Evolutionary conservation across 2,888 invertebrate genomes (phyloP).

Genomic region (Idaea aversata): DNA sequence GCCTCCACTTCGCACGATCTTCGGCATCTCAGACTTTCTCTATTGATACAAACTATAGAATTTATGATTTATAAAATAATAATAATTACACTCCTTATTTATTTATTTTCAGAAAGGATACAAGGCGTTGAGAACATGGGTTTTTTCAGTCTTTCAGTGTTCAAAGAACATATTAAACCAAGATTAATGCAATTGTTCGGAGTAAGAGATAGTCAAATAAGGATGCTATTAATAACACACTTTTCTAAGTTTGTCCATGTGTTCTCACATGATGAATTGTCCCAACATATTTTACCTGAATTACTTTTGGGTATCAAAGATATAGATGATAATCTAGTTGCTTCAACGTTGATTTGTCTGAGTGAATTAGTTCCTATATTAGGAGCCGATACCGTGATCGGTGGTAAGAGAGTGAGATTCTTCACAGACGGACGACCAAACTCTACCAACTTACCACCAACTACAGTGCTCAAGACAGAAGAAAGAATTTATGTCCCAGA

Average conservation of each 20-base stretch:
- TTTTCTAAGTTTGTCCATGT: constrained; percentile 88
- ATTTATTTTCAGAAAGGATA: constrained; percentile 56
- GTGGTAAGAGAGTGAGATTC: constrained; percentile 88
- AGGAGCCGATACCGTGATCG: constrained; percentile 92
- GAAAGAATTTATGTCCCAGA: constrained; percentile 39
- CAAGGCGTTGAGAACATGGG: constrained; percentile 72
- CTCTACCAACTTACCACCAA: constrained; percentile 39
- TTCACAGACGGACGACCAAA: constrained; percentile 94
- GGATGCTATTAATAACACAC: constrained; percentile 88
- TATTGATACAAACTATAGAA: not conserved
- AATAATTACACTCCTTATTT: constrained; percentile 2
- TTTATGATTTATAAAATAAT: constrained; percentile 2
- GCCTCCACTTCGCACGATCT: too few species aligned
- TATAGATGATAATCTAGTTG: constrained; percentile 89
- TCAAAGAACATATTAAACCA: constrained; percentile 87
- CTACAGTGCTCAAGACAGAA: constrained; percentile 24
- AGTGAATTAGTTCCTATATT: constrained; percentile 92
- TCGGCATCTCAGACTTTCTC: too few species aligned
- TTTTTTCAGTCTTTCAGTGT: constrained; percentile 85
- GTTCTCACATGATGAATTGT: constrained; percentile 88
- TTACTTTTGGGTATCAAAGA: constrained; percentile 93
- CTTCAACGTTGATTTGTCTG: constrained; percentile 88
- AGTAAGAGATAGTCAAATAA: constrained; percentile 89
- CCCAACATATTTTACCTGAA: constrained; percentile 91
- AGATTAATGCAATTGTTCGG: constrained; percentile 89